Evolutionary conservation across 2,113 vertebrate genomes (phyloP).

Genomic region (Bambusicola thoracicus): DNA sequence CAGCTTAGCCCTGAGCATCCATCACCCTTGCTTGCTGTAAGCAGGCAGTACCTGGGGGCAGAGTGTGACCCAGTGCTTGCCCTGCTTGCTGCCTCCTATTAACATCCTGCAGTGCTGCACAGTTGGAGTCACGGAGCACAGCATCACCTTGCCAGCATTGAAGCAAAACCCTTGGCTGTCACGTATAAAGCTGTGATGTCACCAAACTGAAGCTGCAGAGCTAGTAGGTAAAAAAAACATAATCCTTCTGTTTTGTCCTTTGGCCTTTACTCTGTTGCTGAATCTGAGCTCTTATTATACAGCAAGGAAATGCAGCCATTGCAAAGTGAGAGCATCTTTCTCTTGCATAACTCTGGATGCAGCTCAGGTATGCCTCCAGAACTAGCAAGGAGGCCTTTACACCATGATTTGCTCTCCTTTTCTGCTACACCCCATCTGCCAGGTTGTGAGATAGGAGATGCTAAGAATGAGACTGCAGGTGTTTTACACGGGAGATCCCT

Average conservation of each 20-base stretch:
- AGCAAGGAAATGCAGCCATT: background rate
- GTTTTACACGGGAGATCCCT: background rate
- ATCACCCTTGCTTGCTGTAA: accelerated
- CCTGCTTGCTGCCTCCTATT: background rate
- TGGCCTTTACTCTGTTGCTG: background rate
- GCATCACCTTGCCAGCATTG: background rate
- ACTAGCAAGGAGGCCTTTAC: background rate
- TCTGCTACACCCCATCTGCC: background rate
- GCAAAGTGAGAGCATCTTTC: background rate
- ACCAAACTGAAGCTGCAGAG: background rate
- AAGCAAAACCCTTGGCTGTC: background rate
- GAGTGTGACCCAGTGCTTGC: background rate
- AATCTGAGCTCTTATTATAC: background rate
- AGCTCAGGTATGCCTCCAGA: background rate
- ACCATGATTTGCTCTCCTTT: background rate
- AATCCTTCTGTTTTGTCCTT: background rate
- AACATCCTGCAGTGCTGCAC: background rate
- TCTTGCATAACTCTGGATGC: background rate
- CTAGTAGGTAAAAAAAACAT: background rate
- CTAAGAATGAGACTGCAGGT: background rate
- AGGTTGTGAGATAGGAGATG: background rate
- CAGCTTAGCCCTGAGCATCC: background rate
- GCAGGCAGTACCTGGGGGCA: background rate
- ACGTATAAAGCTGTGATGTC: background rate
- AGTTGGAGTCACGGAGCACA: accelerated